A percentile compares a stretch with the other conserved stretches of the same genome.
Conservation (phyloP, 2,888 invertebrate genomes). For the Lathronympha strigana region DNA sequence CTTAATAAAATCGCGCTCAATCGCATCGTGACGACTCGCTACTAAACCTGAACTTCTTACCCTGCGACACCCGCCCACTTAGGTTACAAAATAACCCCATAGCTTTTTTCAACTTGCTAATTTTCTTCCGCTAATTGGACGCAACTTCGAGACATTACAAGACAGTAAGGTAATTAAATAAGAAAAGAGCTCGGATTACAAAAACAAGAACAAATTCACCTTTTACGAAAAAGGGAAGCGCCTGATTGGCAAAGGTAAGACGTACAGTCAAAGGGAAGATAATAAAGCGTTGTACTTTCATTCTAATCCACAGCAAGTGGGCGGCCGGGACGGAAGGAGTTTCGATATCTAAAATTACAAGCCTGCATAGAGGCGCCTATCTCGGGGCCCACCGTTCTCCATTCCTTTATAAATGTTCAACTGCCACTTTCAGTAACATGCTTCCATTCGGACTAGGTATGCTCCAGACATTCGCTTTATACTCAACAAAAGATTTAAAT, state of each 20-base stretch:
- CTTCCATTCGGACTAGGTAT: slow-evolving; percentile 69
- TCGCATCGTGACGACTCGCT: slow-evolving; percentile 22
- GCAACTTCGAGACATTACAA: slow-evolving; percentile 39
- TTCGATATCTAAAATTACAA: slow-evolving; percentile 82
- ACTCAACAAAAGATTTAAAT: slow-evolving; percentile 65
- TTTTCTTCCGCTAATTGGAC: slow-evolving; percentile 29
- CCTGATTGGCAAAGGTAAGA: slow-evolving; percentile 69
- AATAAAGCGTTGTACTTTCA: slow-evolving; percentile 81
- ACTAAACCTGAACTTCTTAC: slow-evolving; percentile 14
- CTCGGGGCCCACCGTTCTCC: slow-evolving; percentile 70
- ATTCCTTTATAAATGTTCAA: slow-evolving; percentile 77
- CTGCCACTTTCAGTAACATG: slow-evolving; percentile 76
- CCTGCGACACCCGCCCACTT: slow-evolving; percentile 19
- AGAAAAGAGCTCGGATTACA: slow-evolving; percentile 56
- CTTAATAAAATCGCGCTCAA: slow-evolving; percentile 63
- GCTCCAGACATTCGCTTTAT: slow-evolving; percentile 64
- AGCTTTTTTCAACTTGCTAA: slow-evolving; percentile 23
- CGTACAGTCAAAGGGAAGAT: slow-evolving; percentile 79
- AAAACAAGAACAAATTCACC: slow-evolving; percentile 65
- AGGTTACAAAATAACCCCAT: slow-evolving; percentile 27
- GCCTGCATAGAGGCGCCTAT: slow-evolving; percentile 78
- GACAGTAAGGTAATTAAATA: slow-evolving; percentile 57
- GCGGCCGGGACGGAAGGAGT: slow-evolving; percentile 62
- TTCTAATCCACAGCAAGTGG: slow-evolving; percentile 74
- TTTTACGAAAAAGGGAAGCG: slow-evolving; percentile 60